phyloP scores from a whole-genome alignment of 2,113 vertebrate species.

The Hemicordylus capensis region DNA sequence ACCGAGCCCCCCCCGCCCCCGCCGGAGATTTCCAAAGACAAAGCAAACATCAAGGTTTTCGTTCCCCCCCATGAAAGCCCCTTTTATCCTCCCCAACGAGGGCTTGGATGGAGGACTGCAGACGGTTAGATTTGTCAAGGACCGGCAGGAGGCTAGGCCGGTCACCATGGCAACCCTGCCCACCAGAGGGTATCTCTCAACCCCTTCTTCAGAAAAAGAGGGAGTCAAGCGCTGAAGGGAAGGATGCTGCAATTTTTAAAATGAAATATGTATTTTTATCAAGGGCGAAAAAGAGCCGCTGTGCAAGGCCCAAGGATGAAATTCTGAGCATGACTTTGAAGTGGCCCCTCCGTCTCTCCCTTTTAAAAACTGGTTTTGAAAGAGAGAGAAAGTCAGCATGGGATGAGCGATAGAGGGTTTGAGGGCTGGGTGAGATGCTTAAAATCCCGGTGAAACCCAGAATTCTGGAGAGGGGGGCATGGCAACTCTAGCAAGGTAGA shows the following conservation, averaged over 20 bases:
- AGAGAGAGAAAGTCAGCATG: not conserved
- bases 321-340: not conserved
- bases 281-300: not conserved
- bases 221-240: not conserved
- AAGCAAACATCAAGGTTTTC: not conserved
- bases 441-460: no score
- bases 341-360: not conserved
- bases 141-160: not conserved
- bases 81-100: not conserved
- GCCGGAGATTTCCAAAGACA: not conserved
- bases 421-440: not conserved
- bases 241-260: not conserved
- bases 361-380: not conserved
- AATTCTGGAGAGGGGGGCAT: no score
- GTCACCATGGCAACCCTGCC: slow-evolving; percentile 11
- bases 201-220: not conserved
- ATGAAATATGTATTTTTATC: not conserved
- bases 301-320: not conserved
- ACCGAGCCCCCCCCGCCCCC: no score
- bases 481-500: no score
- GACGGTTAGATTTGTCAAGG: slow-evolving; percentile 4
- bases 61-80: not conserved
- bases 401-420: not conserved
- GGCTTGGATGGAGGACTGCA: slow-evolving; percentile 2
- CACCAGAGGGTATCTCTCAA: not conserved